phyloP scores from a whole-genome alignment of 2,888 invertebrate genomes.

The Lasioglossum zephyrum region DNA sequence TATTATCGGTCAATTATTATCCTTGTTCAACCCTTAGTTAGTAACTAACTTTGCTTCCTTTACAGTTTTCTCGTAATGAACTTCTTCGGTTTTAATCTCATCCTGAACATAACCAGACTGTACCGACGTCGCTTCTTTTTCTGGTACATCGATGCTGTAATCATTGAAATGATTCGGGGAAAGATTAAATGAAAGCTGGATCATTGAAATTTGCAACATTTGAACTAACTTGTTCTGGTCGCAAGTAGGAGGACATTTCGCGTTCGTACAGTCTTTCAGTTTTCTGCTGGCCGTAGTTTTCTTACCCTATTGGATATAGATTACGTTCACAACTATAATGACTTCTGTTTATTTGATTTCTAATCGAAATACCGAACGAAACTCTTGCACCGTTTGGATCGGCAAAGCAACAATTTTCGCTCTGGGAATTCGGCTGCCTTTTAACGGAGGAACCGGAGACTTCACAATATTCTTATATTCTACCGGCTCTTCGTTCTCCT shows the following conservation, averaged over 20 bases:
- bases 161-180: background rate
- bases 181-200: background rate
- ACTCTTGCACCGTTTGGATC: constrained; percentile 13
- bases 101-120: background rate
- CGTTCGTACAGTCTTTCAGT: background rate
- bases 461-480: constrained; percentile 9
- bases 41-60: constrained; percentile 32
- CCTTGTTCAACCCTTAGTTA: background rate
- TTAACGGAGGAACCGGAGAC: constrained; percentile 27
- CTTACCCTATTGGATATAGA: background rate
- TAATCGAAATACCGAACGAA: constrained; percentile 25
- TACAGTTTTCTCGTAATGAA: constrained; percentile 19
- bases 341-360: too few species aligned
- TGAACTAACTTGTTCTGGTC: constrained; percentile 42
- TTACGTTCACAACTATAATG: background rate
- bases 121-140: background rate
- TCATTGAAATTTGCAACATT: background rate
- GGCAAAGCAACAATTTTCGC: constrained; percentile 35
- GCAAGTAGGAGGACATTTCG: background rate
- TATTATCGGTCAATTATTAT: constrained; percentile 10
- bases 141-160: constrained; percentile 5
- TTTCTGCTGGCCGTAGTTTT: constrained; percentile 3
- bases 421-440: constrained; percentile 64
- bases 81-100: background rate
- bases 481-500: background rate